Conservation (phyloP, 92 coral and sea anemone species). For the Muricea muricata region DNA sequence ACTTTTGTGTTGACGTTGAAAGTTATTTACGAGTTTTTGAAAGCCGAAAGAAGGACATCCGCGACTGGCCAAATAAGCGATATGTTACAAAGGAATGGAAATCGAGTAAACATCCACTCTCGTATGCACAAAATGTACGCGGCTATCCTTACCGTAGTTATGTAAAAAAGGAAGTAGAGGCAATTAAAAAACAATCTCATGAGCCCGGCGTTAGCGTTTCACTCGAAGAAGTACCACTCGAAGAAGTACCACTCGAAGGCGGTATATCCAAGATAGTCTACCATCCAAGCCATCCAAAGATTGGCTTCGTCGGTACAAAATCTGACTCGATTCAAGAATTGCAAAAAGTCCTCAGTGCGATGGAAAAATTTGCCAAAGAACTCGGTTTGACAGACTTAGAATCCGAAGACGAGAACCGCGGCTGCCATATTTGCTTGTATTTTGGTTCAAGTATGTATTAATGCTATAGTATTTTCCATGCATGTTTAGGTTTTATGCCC, state of each 20-base stretch:
- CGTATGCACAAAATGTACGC: slow-evolving; percentile 59
- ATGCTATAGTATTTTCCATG: background rate
- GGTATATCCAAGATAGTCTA: slow-evolving; percentile 49
- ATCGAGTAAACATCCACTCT: slow-evolving; percentile 48
- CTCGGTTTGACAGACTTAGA: slow-evolving; percentile 63
- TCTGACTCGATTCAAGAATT: slow-evolving; percentile 28
- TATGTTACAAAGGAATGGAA: slow-evolving; percentile 74
- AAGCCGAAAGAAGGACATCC: slow-evolving; percentile 38
- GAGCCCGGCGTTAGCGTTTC: background rate
- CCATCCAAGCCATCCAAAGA: slow-evolving; percentile 75
- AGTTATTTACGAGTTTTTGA: slow-evolving; percentile 61
- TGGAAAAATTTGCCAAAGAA: slow-evolving; percentile 61
- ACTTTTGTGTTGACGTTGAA: slow-evolving; percentile 63
- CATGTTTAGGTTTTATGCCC: background rate
- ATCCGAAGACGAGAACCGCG: slow-evolving; percentile 53
- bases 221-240: background rate
- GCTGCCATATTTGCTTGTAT: slow-evolving; percentile 79
- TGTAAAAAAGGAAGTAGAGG: slow-evolving; percentile 58
- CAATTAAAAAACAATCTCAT: background rate
- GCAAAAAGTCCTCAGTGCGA: slow-evolving; percentile 61
- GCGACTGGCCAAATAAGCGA: slow-evolving; percentile 61
- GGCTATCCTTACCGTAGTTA: slow-evolving; percentile 64
- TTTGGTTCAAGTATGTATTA: slow-evolving; percentile 10
- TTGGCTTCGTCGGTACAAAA: slow-evolving; percentile 67
- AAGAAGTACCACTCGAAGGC: slow-evolving; percentile 24